These are phyloP conservation scores for Tragelaphus eurycerus DNA, from an alignment of 2,797 vertebrate genomes.

Conservation along the genomic window DNA sequence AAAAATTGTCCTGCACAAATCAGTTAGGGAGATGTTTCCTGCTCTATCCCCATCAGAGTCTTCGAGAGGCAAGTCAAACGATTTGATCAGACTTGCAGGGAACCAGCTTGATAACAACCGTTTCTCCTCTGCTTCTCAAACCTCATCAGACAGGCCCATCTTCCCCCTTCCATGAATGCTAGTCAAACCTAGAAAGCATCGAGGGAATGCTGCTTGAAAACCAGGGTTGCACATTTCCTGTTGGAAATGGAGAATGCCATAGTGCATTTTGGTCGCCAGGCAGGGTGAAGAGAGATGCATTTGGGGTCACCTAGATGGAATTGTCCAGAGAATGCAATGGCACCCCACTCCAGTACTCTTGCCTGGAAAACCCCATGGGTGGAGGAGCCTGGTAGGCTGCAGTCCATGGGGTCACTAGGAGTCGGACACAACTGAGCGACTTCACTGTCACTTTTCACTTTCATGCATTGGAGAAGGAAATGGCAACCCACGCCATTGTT, in stretches of 20 bases:
- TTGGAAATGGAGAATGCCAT: neutral
- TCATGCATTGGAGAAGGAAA: too few relatives aligned
- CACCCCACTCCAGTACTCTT: too few relatives aligned
- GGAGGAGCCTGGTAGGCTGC: too few relatives aligned
- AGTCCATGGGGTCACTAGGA: too few relatives aligned
- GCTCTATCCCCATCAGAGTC: neutral
- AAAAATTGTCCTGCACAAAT: neutral
- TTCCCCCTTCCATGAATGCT: neutral
- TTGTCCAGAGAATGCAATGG: neutral
- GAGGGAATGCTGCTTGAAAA: neutral
- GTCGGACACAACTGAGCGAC: too few relatives aligned
- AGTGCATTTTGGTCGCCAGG: neutral
- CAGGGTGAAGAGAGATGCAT: neutral
- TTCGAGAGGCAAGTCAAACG: neutral
- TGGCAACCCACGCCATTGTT: too few relatives aligned
- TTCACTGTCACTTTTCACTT: too few relatives aligned
- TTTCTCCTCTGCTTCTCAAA: neutral
- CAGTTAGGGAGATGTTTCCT: neutral
- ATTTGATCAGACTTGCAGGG: neutral
- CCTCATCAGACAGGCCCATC: neutral
- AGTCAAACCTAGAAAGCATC: neutral
- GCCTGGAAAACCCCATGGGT: too few relatives aligned
- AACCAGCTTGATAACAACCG: neutral
- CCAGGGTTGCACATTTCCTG: neutral
- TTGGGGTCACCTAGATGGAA: neutral